phyloP scores from a whole-genome alignment of 1,140 invertebrate species.

The Popillia japonica region DNA sequence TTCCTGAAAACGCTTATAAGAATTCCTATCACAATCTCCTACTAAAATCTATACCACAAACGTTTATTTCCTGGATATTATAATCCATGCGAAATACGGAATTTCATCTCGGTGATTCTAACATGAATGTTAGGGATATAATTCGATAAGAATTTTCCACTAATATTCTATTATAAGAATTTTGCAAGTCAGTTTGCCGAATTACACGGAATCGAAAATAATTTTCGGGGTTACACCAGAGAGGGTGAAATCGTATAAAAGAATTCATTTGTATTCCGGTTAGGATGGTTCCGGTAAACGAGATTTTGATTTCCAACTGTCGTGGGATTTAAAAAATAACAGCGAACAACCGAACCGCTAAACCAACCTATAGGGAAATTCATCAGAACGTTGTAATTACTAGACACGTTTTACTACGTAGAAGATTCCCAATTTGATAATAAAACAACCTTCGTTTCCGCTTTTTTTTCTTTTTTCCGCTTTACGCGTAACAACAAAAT shows the following conservation, averaged over 20 bases:
- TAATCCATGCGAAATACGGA: no score
- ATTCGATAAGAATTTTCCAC: conserved; percentile 6
- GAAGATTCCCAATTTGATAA: conserved; percentile 28
- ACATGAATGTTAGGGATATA: neutral
- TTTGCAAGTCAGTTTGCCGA: conserved; percentile 20
- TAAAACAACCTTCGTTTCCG: conserved; percentile 15
- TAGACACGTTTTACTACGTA: conserved; percentile 16
- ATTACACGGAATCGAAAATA: conserved; percentile 6
- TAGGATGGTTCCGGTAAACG: conserved; percentile 20
- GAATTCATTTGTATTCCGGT: conserved; percentile 22
- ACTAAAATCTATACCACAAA: no score
- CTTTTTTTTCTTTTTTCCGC: neutral
- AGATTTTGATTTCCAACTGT: conserved; percentile 34
- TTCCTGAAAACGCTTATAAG: no score
- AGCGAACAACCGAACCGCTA: neutral
- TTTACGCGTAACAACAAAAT: conserved; percentile 19
- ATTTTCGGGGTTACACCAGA: neutral
- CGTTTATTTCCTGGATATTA: no score
- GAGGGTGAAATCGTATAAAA: neutral
- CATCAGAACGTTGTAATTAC: conserved; percentile 30
- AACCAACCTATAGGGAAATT: conserved; percentile 20
- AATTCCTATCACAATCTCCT: no score
- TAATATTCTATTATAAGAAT: conserved; percentile 20
- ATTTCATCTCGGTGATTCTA: no score
- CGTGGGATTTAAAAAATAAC: conserved; percentile 28